Evolutionary conservation across 2,113 vertebrate genomes (phyloP), one percentile per base, ranked within the genome.

Genomic region (Mormyrus iriodes): DNA sequence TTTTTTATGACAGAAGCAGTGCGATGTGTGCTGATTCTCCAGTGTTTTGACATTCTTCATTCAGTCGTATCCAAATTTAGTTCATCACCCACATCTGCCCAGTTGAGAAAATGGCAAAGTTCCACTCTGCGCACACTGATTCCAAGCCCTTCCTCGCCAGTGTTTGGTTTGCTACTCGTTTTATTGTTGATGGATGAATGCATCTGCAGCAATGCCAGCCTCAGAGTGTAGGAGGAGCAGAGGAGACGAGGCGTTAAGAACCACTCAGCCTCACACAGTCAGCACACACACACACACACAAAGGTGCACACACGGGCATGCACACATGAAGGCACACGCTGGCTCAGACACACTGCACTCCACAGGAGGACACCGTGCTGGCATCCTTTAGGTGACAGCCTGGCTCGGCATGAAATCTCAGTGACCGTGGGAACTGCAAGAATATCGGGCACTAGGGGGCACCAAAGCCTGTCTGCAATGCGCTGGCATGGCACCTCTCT

Each of bases 401-500:
- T 4, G 9, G 42, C 52, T 61, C 35, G 10, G 31, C 21, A 35
- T 27, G 61, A 61, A 89, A 39, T n/a, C 48, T 89, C 39, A 48
- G 53, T 39, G 5, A 27, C 4, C 13, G 51, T 27, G 27, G 88
- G 53, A 58, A 39, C 61, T 27, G 27, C 49, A 31, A 65, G 42
- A 31, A 42, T 73, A 24, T 1, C 4, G 0, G 53, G 89, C 94
- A 93, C 93, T 85, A 93, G 94, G 92, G 94, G 93, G 93, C 91
- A 93, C 92, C 90, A 95, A 87, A 92, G 90, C 19, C 90, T 84
- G 27, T 12, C 69, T 58, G 13, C 61, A 12, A 44, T 21, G 12
- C 3, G 5, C 27, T 7, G 61, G 3, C 73, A 24, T 3, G 46
- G 69, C 61, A 27, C 61, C 61, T 65, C 61, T 65, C n/a, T 65